Conservation (phyloP, 2,888 invertebrate genomes). For the Meta bourneti region DNA sequence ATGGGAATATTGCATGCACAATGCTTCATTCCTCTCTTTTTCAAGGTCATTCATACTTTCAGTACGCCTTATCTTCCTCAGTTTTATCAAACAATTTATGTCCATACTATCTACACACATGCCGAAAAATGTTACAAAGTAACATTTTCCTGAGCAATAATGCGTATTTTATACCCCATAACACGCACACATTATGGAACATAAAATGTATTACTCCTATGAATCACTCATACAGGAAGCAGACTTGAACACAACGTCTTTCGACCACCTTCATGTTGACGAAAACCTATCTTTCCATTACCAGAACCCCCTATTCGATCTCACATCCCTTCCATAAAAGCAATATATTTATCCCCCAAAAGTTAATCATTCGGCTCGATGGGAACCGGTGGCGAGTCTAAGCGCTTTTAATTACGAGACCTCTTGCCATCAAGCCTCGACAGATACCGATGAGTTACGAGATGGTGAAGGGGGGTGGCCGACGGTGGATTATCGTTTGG, state of each 20-base stretch:
- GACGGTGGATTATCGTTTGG: slow-evolving; percentile 33
- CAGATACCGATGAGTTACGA: slow-evolving; percentile 64
- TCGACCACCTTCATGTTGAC: background rate
- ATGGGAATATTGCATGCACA: too few relatives aligned
- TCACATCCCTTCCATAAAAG: slow-evolving; percentile 13
- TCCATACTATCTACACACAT: too few relatives aligned
- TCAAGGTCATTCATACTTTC: too few relatives aligned
- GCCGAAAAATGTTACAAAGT: too few relatives aligned
- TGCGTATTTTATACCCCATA: background rate
- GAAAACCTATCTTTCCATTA: slow-evolving; percentile 40
- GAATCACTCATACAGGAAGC: background rate
- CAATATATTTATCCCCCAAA: slow-evolving; percentile 32
- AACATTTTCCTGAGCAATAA: too few relatives aligned
- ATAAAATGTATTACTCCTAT: background rate
- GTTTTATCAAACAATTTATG: too few relatives aligned
- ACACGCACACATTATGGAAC: background rate
- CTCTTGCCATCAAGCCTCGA: slow-evolving; percentile 36
- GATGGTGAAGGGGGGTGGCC: background rate
- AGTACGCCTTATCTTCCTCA: too few relatives aligned
- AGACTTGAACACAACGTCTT: too few relatives aligned
- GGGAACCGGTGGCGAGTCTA: slow-evolving; percentile 50
- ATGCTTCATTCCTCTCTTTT: too few relatives aligned
- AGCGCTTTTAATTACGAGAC: slow-evolving; percentile 64
- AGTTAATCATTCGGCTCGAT: slow-evolving; percentile 28
- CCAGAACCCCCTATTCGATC: background rate